phyloP scores from a whole-genome alignment of 1,140 invertebrate genomes.

The Drosophila pachea region DNA sequence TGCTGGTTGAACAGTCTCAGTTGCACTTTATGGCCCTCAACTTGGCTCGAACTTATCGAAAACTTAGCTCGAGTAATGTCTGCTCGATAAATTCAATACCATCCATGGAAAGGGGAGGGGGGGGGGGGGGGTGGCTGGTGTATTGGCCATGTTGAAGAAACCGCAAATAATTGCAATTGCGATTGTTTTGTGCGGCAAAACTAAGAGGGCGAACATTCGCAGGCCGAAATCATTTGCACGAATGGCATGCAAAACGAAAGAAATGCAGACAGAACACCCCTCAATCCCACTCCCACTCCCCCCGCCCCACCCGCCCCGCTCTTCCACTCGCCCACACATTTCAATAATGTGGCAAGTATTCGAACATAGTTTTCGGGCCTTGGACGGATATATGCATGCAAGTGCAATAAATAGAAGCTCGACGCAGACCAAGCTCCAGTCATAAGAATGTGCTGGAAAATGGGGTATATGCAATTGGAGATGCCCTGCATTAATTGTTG shows the following conservation, averaged over 20 bases:
- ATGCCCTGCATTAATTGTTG: constrained; percentile 1
- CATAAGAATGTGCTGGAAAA: neutral
- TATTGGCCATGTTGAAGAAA: constrained; percentile 22
- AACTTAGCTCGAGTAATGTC: constrained; percentile 4
- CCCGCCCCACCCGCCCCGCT: too few species aligned
- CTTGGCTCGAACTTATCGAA: constrained; percentile 9
- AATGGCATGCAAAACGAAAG: constrained; percentile 55
- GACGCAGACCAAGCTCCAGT: constrained; percentile 27
- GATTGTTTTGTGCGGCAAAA: constrained; percentile 44
- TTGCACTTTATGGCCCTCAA: constrained; percentile 6
- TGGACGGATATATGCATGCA: neutral
- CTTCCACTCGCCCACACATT: constrained; percentile 29
- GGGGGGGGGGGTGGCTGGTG: too few species aligned
- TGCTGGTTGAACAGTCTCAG: too few species aligned
- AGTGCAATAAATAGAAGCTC: constrained; percentile 69
- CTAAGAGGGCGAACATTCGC: constrained; percentile 43
- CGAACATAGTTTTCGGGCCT: constrained; percentile 48
- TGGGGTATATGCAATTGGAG: neutral
- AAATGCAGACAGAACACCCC: constrained; percentile 26
- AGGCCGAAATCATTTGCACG: constrained; percentile 66
- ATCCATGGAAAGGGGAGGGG: neutral
- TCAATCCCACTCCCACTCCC: constrained; percentile 12
- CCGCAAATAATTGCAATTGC: constrained; percentile 60
- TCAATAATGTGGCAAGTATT: constrained; percentile 70
- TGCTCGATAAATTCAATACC: constrained; percentile 26